Base-by-base conservation (phyloP, 1,140 invertebrate species). In the Chelonus insularis region DNA sequence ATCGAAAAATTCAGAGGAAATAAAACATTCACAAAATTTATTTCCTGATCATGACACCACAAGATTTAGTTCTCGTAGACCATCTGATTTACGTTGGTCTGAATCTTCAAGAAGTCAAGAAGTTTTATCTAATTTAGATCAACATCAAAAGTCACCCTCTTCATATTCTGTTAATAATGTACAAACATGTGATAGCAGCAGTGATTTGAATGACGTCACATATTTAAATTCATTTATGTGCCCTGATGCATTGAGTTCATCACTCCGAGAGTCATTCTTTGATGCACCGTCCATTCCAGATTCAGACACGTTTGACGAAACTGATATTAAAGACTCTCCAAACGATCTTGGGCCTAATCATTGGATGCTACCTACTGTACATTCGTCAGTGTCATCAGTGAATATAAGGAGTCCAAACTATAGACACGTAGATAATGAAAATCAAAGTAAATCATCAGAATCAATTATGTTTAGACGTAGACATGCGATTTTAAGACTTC, bases 31-130 rank as follows among this genome's bases (percentile, higher is more conserved):
- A 0, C 72, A 74, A 0, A 64, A 69, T 0, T 67, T 72, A 14
- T 79, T 80, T 39, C 48, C 66, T 0, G 76, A 80, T 25, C 76
- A 78, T 45, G 72, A 77, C 18, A 74, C 72, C 0, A 78, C 77
- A 2, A 72, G 75, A n/a, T 78, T 74, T 58, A 77, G 72, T 48
- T 79, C 77, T 1, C 68, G 76, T 36, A 68, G 77, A 21, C 75
- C 77, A 0, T 78, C 78, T 0, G 76, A 79, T 18, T 77, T 77
- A 0, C 73, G 69, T 5, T 79, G 78, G 78, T 80, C 76, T 1
- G 77, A 80, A 29, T 78, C 77, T 0, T 80, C 78, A 0, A 69
- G 77, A 18, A 79, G 77, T 47, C 78, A 80, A 7, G 78, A 80
- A 54, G 32, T 79, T 8, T 59, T 79, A 4, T 72, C 78, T 0